Percentiles rank a stretch among this genome's conserved stretches.
These are phyloP conservation scores for Corynorhinus townsendii DNA, from an alignment of 2,113 vertebrate genomes.

Conservation along the genomic window DNA sequence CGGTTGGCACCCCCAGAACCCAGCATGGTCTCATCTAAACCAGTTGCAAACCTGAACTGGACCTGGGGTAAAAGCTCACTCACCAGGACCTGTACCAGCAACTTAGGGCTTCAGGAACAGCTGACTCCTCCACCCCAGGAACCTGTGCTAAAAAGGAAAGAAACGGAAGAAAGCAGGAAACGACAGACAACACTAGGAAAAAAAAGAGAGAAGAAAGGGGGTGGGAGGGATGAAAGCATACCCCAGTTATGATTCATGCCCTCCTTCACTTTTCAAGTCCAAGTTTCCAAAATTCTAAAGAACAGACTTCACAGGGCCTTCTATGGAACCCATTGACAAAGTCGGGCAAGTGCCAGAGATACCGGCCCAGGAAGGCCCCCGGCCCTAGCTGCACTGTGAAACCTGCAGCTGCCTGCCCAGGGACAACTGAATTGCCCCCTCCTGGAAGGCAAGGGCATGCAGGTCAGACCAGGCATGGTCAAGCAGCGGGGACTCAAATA, in stretches of 20 bases:
- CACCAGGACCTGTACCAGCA: neutral
- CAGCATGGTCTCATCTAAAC: neutral
- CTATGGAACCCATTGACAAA: neutral
- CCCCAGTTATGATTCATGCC: neutral
- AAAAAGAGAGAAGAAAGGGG: neutral
- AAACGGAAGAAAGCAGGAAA: fast-evolving
- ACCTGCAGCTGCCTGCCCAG: neutral
- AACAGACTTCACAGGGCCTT: neutral
- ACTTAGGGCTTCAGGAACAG: neutral
- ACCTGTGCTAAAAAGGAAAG: neutral
- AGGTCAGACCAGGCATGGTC: neutral
- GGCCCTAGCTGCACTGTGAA: fast-evolving
- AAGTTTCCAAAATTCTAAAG: neutral
- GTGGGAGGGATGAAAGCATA: neutral
- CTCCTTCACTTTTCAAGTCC: neutral
- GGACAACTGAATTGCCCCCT: too few relatives aligned
- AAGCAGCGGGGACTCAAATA: fast-evolving
- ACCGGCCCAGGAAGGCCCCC: neutral
- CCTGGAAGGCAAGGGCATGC: neutral
- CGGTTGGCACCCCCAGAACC: neutral
- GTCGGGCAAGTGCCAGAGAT: too few relatives aligned
- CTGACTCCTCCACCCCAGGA: too few relatives aligned
- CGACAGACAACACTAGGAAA: too few relatives aligned
- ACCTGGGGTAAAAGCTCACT: too few relatives aligned
- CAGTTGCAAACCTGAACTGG: neutral